A percentile compares a stretch with the other conserved stretches of the same genome.
phyloP scores from a whole-genome alignment of 2,888 invertebrate species.

The Cylloceria caligata region DNA sequence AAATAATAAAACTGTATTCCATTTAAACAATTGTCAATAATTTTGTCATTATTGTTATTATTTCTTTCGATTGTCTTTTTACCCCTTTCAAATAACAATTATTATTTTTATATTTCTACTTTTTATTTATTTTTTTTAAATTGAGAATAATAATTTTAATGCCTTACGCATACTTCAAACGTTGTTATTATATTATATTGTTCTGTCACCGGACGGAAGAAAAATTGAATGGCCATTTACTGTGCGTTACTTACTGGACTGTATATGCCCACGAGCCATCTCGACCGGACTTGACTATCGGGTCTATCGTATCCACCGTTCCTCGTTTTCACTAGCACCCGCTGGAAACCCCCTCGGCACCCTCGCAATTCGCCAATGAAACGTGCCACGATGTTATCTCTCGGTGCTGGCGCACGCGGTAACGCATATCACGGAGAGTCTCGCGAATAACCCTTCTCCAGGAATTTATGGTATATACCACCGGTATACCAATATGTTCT shows the following conservation, averaged over 20 bases:
- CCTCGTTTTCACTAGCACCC: constrained; percentile 45
- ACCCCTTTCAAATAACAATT: too few relatives aligned
- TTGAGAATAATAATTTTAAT: too few relatives aligned
- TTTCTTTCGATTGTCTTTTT: too few relatives aligned
- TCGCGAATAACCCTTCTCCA: constrained; percentile 38
- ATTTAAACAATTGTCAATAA: too few relatives aligned
- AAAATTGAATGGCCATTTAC: background rate
- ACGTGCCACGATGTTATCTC: constrained; percentile 66
- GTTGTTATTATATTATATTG: background rate
- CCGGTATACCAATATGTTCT: constrained; percentile 27
- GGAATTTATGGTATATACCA: constrained; percentile 36
- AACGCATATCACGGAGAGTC: constrained; percentile 22
- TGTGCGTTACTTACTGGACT: background rate
- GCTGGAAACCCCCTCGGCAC: constrained; percentile 18
- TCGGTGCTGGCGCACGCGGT: constrained; percentile 14
- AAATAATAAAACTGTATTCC: too few relatives aligned
- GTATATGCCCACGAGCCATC: constrained; percentile 16
- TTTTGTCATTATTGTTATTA: too few relatives aligned
- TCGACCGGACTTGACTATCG: constrained; percentile 29
- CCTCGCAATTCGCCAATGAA: constrained; percentile 65
- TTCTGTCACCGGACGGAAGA: background rate
- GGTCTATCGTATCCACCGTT: constrained; percentile 1
- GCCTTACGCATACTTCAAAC: too few relatives aligned
- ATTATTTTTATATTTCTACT: too few relatives aligned
- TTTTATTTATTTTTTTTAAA: too few relatives aligned